Conservation (phyloP, 2,797 vertebrate genomes). For the Onychomys leucogaster region DNA sequence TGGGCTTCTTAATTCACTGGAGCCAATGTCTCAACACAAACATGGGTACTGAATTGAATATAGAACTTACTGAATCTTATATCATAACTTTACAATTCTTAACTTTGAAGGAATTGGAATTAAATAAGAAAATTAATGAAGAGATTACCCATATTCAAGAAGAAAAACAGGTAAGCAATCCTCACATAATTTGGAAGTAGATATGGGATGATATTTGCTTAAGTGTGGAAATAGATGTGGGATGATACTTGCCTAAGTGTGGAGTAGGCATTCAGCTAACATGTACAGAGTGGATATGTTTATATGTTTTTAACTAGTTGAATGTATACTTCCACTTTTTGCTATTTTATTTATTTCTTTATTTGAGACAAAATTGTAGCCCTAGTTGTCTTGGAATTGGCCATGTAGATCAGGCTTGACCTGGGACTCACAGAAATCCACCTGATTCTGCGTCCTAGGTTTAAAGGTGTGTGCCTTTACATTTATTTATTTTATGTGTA, state of each 20-base stretch:
- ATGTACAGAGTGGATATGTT: not conserved
- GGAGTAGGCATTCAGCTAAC: not conserved
- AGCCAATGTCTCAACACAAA: constrained; percentile 12
- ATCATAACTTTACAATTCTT: constrained; percentile 64
- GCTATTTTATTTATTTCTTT: not conserved
- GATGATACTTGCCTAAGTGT: not conserved
- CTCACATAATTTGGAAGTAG: constrained; percentile 56
- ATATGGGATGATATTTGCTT: not conserved
- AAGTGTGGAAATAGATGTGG: constrained; percentile 2
- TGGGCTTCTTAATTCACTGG: constrained; percentile 29
- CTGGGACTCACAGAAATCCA: not conserved
- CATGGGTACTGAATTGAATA: constrained; percentile 24
- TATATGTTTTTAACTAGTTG: constrained; percentile 30
- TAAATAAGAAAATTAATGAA: constrained; percentile 91
- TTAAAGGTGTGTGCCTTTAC: not conserved
- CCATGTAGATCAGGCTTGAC: not conserved
- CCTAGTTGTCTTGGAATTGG: not conserved
- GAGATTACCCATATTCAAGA: constrained; percentile 88
- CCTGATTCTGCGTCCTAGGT: not conserved
- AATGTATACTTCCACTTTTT: not conserved
- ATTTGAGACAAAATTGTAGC: not conserved
- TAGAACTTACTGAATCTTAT: constrained; percentile 61
- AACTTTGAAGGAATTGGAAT: constrained; percentile 90
- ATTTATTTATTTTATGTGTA: not conserved
- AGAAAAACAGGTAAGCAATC: constrained; percentile 92